A percentile compares a stretch with the other conserved stretches of the same genome.
Evolutionary conservation across 2,888 invertebrate genomes (phyloP).

Genomic region (Chymomyza amoena): DNA sequence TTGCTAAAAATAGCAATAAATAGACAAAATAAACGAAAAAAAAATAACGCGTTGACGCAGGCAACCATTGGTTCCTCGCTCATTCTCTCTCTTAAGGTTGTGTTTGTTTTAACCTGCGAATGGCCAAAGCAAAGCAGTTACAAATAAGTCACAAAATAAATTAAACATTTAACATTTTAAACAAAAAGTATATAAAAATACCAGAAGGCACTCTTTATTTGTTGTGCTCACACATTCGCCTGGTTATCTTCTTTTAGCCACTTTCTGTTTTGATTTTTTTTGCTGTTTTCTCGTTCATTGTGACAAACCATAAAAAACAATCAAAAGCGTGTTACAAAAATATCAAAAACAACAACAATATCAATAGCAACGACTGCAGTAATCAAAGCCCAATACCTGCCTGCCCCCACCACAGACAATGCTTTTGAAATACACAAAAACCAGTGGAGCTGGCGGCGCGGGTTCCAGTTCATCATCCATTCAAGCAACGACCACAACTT

Average conservation of each 20-base stretch:
- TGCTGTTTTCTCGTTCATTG: constrained; percentile 11
- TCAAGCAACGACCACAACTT: constrained; percentile 58
- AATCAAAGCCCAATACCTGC: background rate
- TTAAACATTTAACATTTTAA: background rate
- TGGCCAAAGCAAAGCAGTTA: no score
- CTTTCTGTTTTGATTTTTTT: constrained; percentile 4
- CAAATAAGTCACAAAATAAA: background rate
- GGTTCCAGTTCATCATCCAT: constrained; percentile 62
- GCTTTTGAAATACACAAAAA: constrained; percentile 74
- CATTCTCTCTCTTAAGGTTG: background rate
- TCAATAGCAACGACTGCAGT: constrained; percentile 22
- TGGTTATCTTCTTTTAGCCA: background rate
- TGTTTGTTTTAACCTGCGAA: background rate
- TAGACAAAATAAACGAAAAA: constrained; percentile 25
- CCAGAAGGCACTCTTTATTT: background rate
- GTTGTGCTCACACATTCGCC: background rate
- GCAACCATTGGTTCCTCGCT: constrained; percentile 6
- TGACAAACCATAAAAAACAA: constrained; percentile 10
- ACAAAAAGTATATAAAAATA: constrained; percentile 8
- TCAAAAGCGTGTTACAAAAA: constrained; percentile 12
- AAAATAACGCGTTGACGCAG: constrained; percentile 38
- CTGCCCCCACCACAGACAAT: constrained; percentile 41
- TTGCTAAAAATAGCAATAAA: constrained; percentile 71
- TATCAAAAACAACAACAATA: constrained; percentile 13
- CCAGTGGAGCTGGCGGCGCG: constrained; percentile 63